Conservation (phyloP, 2,113 vertebrate species). For the Opisthocomus hoazin region DNA sequence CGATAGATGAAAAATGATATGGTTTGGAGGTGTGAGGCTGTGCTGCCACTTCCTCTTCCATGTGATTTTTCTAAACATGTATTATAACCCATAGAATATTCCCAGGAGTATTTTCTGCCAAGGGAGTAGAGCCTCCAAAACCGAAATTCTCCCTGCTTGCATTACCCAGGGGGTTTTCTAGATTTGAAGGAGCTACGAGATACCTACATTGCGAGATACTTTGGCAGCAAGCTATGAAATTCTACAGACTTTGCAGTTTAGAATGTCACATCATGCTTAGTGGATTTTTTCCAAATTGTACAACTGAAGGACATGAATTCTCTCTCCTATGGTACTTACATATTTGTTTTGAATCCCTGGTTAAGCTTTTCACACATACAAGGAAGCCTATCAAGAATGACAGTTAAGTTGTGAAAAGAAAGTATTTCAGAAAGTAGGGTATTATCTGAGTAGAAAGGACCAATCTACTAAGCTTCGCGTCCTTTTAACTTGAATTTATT, state of each 20-base stretch:
- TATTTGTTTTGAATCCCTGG: neutral
- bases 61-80: neutral
- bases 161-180: neutral
- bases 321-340: neutral
- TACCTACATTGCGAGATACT: neutral
- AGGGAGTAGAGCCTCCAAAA: neutral
- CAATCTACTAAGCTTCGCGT: neutral
- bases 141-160: neutral
- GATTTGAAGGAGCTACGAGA: neutral
- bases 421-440: neutral
- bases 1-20: neutral
- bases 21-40: neutral
- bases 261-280: neutral
- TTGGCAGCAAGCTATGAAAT: neutral
- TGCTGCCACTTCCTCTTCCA: neutral
- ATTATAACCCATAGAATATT: neutral
- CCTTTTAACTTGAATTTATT: conserved; percentile 34
- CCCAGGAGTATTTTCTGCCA: neutral
- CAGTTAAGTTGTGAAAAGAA: neutral
- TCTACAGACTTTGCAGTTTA: neutral
- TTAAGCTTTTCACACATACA: neutral
- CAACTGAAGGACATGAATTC: neutral
- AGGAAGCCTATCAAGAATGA: neutral
- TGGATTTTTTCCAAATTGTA: neutral
- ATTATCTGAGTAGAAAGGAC: neutral